These are phyloP conservation scores for Toxostoma redivivum DNA, from an alignment of 2,113 vertebrate genomes.

Conservation along the genomic window DNA sequence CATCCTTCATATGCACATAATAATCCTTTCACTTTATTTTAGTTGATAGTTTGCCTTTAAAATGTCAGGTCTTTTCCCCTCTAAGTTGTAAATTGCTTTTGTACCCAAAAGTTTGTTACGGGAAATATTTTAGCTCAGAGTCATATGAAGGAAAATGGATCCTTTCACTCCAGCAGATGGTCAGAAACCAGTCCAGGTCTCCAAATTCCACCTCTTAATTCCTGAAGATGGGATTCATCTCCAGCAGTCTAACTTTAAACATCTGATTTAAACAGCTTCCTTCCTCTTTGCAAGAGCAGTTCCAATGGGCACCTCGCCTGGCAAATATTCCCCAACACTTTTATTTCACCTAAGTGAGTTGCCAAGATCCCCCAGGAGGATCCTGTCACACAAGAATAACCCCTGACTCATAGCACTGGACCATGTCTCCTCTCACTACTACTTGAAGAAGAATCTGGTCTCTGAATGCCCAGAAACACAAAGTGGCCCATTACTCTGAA, in stretches of 20 bases:
- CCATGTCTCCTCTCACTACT: neutral
- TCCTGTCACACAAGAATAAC: neutral
- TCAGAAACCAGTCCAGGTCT: neutral
- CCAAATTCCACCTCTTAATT: neutral
- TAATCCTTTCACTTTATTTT: conserved; percentile 46
- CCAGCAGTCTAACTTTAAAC: neutral
- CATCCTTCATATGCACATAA: conserved; percentile 49
- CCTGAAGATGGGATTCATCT: neutral
- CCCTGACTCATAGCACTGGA: neutral
- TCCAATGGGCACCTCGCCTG: neutral
- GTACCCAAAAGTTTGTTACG: neutral
- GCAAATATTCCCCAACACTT: neutral
- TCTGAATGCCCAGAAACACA: neutral
- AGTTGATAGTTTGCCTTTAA: conserved; percentile 56
- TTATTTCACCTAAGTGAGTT: neutral
- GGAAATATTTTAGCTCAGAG: neutral
- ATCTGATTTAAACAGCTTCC: neutral
- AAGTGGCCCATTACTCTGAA: neutral
- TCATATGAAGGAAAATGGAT: neutral
- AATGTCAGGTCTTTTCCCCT: conserved; percentile 47
- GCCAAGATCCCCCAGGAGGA: neutral
- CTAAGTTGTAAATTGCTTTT: conserved; percentile 40
- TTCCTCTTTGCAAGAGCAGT: neutral
- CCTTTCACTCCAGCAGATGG: neutral
- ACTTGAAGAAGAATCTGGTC: neutral